Percentiles rank a stretch among this genome's conserved stretches.
Conservation (phyloP, 2,797 vertebrate genomes). For the Myripristis murdjan region DNA sequence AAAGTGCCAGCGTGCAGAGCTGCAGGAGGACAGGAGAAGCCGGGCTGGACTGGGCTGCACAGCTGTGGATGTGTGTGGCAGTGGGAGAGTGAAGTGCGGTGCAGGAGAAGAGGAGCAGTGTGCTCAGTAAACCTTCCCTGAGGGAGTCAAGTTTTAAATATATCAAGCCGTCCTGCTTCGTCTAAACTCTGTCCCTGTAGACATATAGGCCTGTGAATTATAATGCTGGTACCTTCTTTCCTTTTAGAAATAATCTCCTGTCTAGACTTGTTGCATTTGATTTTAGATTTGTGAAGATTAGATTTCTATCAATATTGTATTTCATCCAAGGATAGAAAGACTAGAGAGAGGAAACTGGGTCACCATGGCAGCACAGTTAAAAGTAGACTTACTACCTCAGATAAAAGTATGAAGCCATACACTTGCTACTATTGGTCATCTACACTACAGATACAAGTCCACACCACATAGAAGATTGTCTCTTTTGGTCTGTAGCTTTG, state of each 20-base stretch:
- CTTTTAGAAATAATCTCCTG: conserved; percentile 36
- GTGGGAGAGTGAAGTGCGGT: conserved; percentile 27
- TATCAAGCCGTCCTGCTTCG: conserved; percentile 37
- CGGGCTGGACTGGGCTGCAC: conserved; percentile 16
- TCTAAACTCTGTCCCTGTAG: conserved; percentile 12
- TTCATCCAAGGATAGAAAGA: conserved; percentile 16
- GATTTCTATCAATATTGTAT: conserved; percentile 38
- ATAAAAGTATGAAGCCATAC: no score
- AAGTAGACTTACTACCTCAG: no score
- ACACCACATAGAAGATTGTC: no score
- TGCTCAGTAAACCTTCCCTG: conserved; percentile 26
- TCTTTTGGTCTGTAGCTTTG: no score
- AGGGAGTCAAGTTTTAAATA: conserved; percentile 19
- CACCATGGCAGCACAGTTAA: conserved; percentile 35
- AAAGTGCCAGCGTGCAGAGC: conserved; percentile 8
- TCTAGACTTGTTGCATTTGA: conserved; percentile 29
- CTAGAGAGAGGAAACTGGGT: conserved; percentile 14
- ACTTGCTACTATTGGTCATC: not conserved
- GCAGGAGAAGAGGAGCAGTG: conserved; percentile 10
- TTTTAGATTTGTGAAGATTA: conserved; percentile 44
- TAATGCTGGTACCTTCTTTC: conserved; percentile 14
- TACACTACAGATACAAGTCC: no score
- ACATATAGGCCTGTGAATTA: conserved; percentile 22
- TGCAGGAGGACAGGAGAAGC: conserved; percentile 12
- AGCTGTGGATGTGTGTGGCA: conserved; percentile 40